Conservation (phyloP, 2,888 invertebrate species). For the Calephelis perditalis region DNA sequence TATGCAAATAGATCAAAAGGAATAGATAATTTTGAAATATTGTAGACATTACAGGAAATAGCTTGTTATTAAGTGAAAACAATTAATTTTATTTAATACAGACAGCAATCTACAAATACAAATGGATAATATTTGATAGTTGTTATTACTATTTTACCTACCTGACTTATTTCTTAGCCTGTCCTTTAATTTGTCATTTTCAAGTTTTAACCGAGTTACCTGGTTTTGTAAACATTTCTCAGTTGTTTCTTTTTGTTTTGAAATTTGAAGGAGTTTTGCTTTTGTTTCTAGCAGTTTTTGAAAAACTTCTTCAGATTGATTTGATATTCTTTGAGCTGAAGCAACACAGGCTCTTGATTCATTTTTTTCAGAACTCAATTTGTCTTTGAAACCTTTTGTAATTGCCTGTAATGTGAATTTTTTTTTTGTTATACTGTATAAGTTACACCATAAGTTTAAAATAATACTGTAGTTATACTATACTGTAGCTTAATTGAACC, state of each 20-base stretch:
- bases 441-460: too few species aligned
- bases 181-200: slow-evolving; percentile 61
- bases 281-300: slow-evolving; percentile 48
- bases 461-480: too few species aligned
- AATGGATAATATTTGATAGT: neutral
- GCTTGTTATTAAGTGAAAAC: too few species aligned
- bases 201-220: slow-evolving; percentile 51
- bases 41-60: too few species aligned
- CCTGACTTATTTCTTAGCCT: slow-evolving; percentile 54
- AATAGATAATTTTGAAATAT: too few species aligned
- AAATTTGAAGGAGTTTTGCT: slow-evolving; percentile 48
- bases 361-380: slow-evolving; percentile 53
- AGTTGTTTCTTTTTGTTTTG: slow-evolving; percentile 58
- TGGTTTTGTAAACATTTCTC: slow-evolving; percentile 57
- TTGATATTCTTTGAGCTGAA: slow-evolving; percentile 60
- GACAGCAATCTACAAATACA: too few species aligned
- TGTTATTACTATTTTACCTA: slow-evolving; percentile 31
- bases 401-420: slow-evolving; percentile 38
- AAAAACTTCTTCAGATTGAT: slow-evolving; percentile 54
- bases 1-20: too few species aligned
- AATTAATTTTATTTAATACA: too few species aligned
- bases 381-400: slow-evolving; percentile 48
- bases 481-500: too few species aligned
- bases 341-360: slow-evolving; percentile 65
- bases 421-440: too few species aligned